Evolutionary conservation across 2,888 invertebrate species (phyloP), one percentile per base, ranked within the genome.

Genomic region (Hypselothyrea guttata): DNA sequence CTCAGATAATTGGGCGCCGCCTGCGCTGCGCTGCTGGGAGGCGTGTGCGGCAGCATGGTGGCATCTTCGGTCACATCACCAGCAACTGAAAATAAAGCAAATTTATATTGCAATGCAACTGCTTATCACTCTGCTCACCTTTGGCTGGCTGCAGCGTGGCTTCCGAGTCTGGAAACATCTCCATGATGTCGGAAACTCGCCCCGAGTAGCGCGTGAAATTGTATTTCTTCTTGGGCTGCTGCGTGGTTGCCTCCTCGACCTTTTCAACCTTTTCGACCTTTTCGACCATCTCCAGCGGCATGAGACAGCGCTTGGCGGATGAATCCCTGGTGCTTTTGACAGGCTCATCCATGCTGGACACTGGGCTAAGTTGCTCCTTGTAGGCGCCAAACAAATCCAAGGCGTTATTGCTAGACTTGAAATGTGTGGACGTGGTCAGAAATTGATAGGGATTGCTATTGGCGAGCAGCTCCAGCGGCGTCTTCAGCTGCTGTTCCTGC

Each of bases 1-100:
- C 89, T 88, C 2, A 88, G 42, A 55, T 88, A 88, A 41, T 85
- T 88, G 0, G 73, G 60, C 0, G 53, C 42, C 0, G 51, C 1
- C 4, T 48, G 33, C 27, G 48, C 27, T 48, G 13, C 12, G 47
- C 22, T 22, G 5, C 22, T 54, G 7, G 56, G 42, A 8, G 64
- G 62, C 11, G 60, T 7, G 7, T 12, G 8, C 15, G 37, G 33
- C 44, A 11, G 11, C 15, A 35, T 1, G 0, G 31, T 57, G 11
- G 27, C 16, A 5, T 61, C 54, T 1, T 41, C 62, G 12, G 9
- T 12, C 12, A 2, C 18, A 9, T 31, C 35, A 0, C 4, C n/a
- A 7, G 0, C 11, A 15, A 1, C 60, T 52, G 48, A 16, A 47
- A 34, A 22, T 22, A 22, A 22, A 22, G 22, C 2, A 22, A 4